Evolutionary conservation across 2,888 invertebrate species (phyloP).

Genomic region (Parasteatoda lunata): DNA sequence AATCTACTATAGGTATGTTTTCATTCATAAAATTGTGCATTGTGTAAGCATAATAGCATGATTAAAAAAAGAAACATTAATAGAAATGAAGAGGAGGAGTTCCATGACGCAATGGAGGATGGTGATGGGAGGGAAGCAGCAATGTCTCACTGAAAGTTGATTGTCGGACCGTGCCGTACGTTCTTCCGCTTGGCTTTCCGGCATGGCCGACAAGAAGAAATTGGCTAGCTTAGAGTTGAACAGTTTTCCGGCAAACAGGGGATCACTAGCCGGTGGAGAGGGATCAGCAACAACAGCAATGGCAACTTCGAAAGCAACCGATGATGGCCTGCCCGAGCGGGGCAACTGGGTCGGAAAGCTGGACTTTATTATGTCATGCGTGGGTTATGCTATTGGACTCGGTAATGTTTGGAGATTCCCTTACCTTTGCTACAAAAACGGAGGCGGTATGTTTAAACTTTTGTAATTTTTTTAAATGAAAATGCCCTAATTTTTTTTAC

Average conservation of each 20-base stretch:
- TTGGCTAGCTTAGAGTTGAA: constrained; percentile 42
- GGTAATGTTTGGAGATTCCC: constrained; percentile 72
- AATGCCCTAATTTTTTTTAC: too few species aligned
- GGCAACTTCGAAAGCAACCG: constrained; percentile 34
- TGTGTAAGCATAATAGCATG: too few species aligned
- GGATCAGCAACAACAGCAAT: constrained; percentile 16
- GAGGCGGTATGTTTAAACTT: constrained; percentile 69
- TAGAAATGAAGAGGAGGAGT: neutral
- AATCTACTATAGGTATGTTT: too few species aligned
- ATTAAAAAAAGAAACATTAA: too few species aligned
- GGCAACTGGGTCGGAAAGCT: constrained; percentile 71
- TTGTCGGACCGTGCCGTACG: constrained; percentile 1
- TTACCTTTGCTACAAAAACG: constrained; percentile 71
- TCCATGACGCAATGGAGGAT: constrained; percentile 15
- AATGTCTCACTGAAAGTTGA: constrained; percentile 19
- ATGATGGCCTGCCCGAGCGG: constrained; percentile 70
- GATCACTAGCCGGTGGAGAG: constrained; percentile 27
- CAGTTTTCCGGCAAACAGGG: constrained; percentile 49
- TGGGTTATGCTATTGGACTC: constrained; percentile 71
- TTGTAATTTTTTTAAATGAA: neutral
- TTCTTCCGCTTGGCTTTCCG: constrained; percentile 27
- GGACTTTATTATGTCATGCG: constrained; percentile 71
- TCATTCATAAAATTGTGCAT: too few species aligned
- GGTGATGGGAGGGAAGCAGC: constrained; percentile 2
- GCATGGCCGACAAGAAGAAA: constrained; percentile 51